Percentiles rank a stretch among this genome's conserved stretches.
phyloP scores from a whole-genome alignment of 2,113 vertebrate species.

The Centropus bengalensis region DNA sequence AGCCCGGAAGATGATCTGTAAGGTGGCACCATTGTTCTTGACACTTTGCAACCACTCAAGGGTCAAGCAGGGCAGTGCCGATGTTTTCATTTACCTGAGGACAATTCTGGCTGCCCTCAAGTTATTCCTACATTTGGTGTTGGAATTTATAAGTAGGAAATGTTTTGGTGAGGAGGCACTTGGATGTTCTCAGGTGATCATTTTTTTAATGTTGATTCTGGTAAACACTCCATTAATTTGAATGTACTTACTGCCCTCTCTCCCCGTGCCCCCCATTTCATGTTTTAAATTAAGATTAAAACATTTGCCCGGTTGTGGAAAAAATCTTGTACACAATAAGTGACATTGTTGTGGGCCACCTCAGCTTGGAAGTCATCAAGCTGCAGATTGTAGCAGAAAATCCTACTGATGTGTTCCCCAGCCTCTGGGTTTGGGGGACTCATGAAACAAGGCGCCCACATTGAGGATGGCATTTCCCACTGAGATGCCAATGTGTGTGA shows the following conservation, averaged over 20 bases:
- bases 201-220: not conserved
- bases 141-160: not conserved
- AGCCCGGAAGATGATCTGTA: not conserved
- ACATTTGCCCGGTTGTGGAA: not conserved
- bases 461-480: not conserved
- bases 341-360: not conserved
- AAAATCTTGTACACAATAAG: accelerated
- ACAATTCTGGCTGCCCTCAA: not conserved
- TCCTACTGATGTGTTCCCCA: not conserved
- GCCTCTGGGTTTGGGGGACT: not conserved
- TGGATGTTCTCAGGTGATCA: not conserved
- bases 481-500: accelerated
- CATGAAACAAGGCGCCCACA: not conserved
- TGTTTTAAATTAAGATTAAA: not conserved
- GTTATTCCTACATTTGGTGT: not conserved
- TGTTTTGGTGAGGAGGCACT: accelerated
- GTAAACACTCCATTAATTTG: not conserved
- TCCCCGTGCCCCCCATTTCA: accelerated
- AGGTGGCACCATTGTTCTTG: not conserved
- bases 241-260: not conserved
- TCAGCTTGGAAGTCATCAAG: not conserved
- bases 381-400: not conserved
- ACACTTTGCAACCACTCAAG: not conserved
- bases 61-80: not conserved
- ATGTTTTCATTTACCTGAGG: accelerated